Conservation (phyloP, 2,888 invertebrate species). For the Netelia fuscicornis region DNA sequence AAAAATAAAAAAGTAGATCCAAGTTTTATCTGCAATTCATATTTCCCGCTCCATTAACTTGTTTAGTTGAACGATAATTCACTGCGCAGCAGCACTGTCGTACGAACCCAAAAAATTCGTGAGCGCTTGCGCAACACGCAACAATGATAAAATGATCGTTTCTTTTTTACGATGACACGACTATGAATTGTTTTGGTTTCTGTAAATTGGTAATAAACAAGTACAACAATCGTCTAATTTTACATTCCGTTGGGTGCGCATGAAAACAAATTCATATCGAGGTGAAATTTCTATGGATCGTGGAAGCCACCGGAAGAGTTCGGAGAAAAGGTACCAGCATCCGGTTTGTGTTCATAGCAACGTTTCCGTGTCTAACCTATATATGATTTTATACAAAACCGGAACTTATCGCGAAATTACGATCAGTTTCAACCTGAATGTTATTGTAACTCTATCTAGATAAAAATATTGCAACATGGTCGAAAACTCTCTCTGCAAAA, state of each 20-base stretch:
- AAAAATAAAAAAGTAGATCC: not conserved
- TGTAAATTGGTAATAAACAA: constrained; percentile 50
- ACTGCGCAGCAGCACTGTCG: constrained; percentile 14
- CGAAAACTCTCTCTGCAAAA: constrained; percentile 1
- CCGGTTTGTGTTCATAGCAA: constrained; percentile 45
- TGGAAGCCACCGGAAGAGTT: constrained; percentile 70
- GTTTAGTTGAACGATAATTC: not conserved
- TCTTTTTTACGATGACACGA: constrained; percentile 60
- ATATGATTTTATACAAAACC: constrained; percentile 28
- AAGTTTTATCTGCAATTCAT: not conserved
- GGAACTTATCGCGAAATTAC: constrained; percentile 39
- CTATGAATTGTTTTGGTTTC: constrained; percentile 63
- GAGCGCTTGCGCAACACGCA: constrained; percentile 46
- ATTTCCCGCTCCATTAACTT: constrained; percentile 33
- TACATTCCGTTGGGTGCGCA: not conserved
- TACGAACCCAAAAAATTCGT: not conserved
- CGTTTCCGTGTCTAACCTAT: constrained; percentile 51
- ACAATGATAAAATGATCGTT: constrained; percentile 51
- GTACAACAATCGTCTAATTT: constrained; percentile 12
- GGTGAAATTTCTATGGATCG: constrained; percentile 70
- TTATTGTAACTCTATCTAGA: constrained; percentile 8
- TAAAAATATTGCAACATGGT: constrained; percentile 35
- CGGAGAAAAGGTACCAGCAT: constrained; percentile 74
- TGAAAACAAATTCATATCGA: not conserved
- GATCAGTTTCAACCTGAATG: constrained; percentile 19